Evolutionary conservation across 2,113 vertebrate genomes (phyloP).

Genomic region (Chauna torquata): DNA sequence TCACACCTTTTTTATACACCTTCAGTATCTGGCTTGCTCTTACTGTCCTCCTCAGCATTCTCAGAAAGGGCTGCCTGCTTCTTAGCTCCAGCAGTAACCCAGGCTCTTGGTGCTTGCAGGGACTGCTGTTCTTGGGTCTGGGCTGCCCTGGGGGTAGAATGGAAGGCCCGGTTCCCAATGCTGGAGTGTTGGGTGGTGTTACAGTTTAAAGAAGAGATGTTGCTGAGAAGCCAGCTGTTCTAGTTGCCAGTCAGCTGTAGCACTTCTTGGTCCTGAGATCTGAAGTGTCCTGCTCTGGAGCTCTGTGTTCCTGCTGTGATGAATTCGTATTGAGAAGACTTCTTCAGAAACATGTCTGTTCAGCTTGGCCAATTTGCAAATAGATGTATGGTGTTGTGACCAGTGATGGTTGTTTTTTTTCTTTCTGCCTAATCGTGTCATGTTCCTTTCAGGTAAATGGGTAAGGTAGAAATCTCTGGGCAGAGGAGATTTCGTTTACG

Average conservation of each 20-base stretch:
- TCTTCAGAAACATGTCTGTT: background rate
- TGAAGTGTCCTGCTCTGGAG: background rate
- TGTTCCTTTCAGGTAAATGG: background rate
- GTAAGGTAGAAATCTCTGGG: background rate
- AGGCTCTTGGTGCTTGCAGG: background rate
- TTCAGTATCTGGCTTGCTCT: background rate
- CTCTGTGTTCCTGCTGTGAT: background rate
- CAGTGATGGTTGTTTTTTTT: background rate
- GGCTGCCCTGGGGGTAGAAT: background rate
- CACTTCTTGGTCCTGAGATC: background rate
- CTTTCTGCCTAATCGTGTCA: accelerated
- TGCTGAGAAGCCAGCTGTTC: background rate
- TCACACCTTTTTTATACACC: background rate
- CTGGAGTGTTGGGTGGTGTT: background rate
- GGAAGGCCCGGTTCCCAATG: background rate
- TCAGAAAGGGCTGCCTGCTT: background rate
- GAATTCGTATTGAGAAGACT: background rate
- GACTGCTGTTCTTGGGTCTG: background rate
- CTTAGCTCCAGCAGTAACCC: background rate
- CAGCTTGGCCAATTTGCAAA: background rate
- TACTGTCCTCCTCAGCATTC: background rate
- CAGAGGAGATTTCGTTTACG: background rate
- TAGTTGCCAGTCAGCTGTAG: background rate
- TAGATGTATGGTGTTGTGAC: background rate
- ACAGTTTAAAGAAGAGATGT: background rate